Base-by-base conservation (phyloP, 2,797 vertebrate genomes). In the Danio aesculapii region DNA sequence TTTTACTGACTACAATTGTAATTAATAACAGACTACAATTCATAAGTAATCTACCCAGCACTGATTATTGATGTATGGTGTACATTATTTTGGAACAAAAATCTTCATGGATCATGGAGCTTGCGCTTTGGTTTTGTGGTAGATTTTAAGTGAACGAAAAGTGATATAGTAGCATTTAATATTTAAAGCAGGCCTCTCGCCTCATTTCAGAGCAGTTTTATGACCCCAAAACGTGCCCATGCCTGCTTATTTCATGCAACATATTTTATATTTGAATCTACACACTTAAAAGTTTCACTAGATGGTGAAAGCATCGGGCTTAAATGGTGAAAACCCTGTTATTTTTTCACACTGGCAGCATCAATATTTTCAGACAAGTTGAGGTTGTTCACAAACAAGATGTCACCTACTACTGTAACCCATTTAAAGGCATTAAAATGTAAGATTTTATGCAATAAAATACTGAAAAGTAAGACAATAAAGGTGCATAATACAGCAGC, bases 381-480 rank as follows among this genome's bases (percentile, higher is more conserved):
- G 9, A 21, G 49, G 17, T 81, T 17, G 30, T 39, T 57, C n/a
- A 41, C 10, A 58, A 81, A 53, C 63, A 68, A 71, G 62, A 39
- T 4, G n/a, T 30, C 17, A 79, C 52, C 14, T 44, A 72, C 30
- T 72, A 17, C 58, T 49, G 39, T 17, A 75, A 75, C 62, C 84
- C 50, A 82, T 79, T 64, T 79, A 80, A 84, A 85, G 74, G 80
- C 82, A 82, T 85, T 66, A 75, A 19, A 82, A 47, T 16, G 21
- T 11, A 67, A 68, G 44, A 44, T 67, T 68, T 9, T 69, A 61
- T 53, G 44, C 62, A 64, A 55, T 43, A 67, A 59, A 85, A 79
- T 73, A 84, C 68, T 77, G 62, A 62, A 84, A 78, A 75, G 72
- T 84, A 72, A 81, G 61, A 84, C 70, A 69, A 21, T 30, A 49